These are phyloP conservation scores for Panagrolaimus sp. DNA, from an alignment of 1,140 invertebrate genomes.

Conservation along the genomic window DNA sequence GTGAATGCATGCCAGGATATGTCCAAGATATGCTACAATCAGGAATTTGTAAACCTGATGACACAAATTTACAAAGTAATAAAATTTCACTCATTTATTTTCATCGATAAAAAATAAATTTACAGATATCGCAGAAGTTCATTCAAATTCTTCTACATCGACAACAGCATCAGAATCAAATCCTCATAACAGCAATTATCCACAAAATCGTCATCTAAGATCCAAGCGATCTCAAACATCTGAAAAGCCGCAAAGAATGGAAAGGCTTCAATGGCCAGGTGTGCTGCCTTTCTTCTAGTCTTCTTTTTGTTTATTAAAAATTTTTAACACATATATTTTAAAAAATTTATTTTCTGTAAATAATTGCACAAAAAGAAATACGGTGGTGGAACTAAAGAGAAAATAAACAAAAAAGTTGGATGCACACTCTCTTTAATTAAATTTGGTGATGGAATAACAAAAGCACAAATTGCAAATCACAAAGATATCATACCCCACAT, in stretches of 20 bases:
- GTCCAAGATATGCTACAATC: slow-evolving; percentile 11
- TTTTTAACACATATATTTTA: no score
- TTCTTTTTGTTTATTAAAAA: not conserved
- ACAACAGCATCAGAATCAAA: not conserved
- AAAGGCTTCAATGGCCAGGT: slow-evolving; percentile 36
- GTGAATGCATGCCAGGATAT: slow-evolving; percentile 27
- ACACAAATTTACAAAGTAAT: not conserved
- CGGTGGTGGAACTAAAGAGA: not conserved
- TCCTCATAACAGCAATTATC: not conserved
- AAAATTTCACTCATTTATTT: not conserved
- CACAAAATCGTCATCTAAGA: no score
- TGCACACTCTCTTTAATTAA: not conserved
- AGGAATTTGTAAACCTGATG: slow-evolving; percentile 5
- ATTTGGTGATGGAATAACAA: not conserved
- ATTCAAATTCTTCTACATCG: not conserved
- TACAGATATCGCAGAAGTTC: not conserved
- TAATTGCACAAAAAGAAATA: no score
- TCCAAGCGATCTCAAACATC: not conserved
- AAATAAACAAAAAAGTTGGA: no score
- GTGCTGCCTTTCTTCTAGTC: not conserved
- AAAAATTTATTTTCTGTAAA: no score
- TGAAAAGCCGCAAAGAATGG: slow-evolving; percentile 16
- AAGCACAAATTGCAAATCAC: not conserved
- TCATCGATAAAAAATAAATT: not conserved
- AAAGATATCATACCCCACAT: no score